Evolutionary conservation across 2,113 vertebrate genomes (phyloP), one percentile per base, ranked within the genome.

Genomic region (Carlito syrichta): DNA sequence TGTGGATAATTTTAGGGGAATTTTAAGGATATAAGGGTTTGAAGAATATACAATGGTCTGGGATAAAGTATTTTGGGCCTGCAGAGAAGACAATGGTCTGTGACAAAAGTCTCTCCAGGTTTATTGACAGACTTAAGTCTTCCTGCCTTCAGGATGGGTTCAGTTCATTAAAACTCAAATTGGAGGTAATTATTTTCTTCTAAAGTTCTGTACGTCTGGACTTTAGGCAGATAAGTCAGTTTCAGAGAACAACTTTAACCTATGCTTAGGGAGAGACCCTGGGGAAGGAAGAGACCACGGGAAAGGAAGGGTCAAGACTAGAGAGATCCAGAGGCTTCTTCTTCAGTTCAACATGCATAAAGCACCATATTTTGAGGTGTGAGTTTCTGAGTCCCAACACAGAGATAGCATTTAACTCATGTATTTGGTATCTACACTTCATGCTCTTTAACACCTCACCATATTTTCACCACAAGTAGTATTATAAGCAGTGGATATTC

Each of bases 371-470:
- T 32, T 7, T 35, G 63, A 0, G 63, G 3, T 66, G 13, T 19
- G 32, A 32, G 63, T 66, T 66, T 66, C 63, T 35, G 32, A 66
- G 63, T 16, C 14, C 63, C 63, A 66, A 17, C 6, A 17, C 17
- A 88, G 6, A 87, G 22, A 32, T 71, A 40, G 22, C 20, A 48
- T 1, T 76, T 45, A 38, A 48, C 40, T 40, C 2, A 7, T 12
- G 20, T 25, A 17, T 27, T 54, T 3, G 52, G 17, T 50, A 30
- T 35, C 6, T 17, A 8, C 60, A 19, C 12, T 89, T 58, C 32
- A 77, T 12, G 8, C 17, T 38, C 9, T 48, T 11, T 45, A 16
- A 3, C 22, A 2, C 3, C 2, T 19, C 7, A 30, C 17, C 8
- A 14, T 9, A 11, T 1, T 0, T 45, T 35, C 3, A 8, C 45